phyloP scores from a whole-genome alignment of 1,140 invertebrate species.

The Planococcus citri region DNA sequence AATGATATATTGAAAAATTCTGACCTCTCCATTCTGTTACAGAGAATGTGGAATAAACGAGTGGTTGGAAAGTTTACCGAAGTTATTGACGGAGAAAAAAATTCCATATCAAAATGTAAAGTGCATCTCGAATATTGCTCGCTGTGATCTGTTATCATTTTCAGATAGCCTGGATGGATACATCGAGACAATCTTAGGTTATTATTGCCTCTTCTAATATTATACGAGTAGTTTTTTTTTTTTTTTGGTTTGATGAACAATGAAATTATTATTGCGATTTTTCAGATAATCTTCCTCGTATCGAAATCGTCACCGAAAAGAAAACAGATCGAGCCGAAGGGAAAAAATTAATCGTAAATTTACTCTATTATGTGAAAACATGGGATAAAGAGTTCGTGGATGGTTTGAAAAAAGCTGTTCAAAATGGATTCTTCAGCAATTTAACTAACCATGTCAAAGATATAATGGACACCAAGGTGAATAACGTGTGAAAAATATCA shows the following conservation, averaged over 20 bases:
- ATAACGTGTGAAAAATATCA: not conserved
- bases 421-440: not conserved
- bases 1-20: too few relatives aligned
- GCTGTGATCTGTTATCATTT: not conserved
- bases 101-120: not conserved
- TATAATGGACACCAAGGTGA: not conserved
- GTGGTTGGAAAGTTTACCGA: not conserved
- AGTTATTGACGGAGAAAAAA: not conserved
- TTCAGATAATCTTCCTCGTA: not conserved
- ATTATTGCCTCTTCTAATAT: too few relatives aligned
- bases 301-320: not conserved
- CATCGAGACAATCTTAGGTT: not conserved
- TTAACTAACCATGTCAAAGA: not conserved
- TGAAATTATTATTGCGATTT: not conserved
- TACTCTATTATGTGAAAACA: not conserved
- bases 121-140: not conserved
- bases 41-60: conserved; percentile 1
- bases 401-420: not conserved
- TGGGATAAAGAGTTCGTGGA: not conserved
- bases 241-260: too few relatives aligned
- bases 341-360: not conserved
- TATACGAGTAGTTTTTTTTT: too few relatives aligned
- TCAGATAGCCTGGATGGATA: not conserved
- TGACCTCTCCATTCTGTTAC: too few relatives aligned
- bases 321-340: not conserved